Evolutionary conservation across 2,797 vertebrate species (phyloP).

Genomic region (Argyrosomus regius): DNA sequence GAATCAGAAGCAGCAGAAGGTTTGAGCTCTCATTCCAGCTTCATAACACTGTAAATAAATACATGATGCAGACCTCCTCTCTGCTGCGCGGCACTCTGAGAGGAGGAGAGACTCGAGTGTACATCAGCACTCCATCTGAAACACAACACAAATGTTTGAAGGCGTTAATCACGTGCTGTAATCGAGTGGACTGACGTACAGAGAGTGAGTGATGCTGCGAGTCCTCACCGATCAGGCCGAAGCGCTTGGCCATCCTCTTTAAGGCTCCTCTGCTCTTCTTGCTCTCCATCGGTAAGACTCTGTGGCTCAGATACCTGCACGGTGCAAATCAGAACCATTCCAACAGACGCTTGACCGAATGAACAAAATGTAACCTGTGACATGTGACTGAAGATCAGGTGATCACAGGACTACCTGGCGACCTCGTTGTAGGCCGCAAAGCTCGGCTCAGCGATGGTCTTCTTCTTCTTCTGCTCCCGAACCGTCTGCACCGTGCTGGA

Average conservation of each 20-base stretch:
- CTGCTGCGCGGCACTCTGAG: slow-evolving; percentile 75
- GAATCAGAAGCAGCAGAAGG: not conserved
- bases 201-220: not conserved
- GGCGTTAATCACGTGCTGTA: not conserved
- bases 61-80: slow-evolving; percentile 62
- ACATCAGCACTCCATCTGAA: slow-evolving; percentile 78
- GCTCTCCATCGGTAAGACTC: slow-evolving; percentile 58
- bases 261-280: slow-evolving; percentile 54
- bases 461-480: slow-evolving; percentile 22
- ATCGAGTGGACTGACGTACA: not conserved
- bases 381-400: not conserved
- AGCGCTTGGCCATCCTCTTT: slow-evolving; percentile 69
- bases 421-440: slow-evolving; percentile 68
- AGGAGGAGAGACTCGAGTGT: slow-evolving; percentile 64
- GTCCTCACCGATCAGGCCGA: slow-evolving; percentile 58
- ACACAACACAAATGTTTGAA: not conserved
- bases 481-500: not conserved
- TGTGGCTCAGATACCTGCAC: slow-evolving; percentile 72
- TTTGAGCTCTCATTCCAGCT: not conserved
- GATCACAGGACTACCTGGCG: slow-evolving; percentile 46
- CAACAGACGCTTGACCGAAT: not conserved
- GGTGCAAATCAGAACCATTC: not conserved
- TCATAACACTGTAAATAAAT: too few species aligned
- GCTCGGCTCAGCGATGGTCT: slow-evolving; percentile 29
- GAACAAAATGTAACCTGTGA: accelerated